A percentile compares a stretch with the other conserved stretches of the same genome.
phyloP scores from a whole-genome alignment of 2,113 vertebrate genomes.

The Cyprichromis sp. region DNA sequence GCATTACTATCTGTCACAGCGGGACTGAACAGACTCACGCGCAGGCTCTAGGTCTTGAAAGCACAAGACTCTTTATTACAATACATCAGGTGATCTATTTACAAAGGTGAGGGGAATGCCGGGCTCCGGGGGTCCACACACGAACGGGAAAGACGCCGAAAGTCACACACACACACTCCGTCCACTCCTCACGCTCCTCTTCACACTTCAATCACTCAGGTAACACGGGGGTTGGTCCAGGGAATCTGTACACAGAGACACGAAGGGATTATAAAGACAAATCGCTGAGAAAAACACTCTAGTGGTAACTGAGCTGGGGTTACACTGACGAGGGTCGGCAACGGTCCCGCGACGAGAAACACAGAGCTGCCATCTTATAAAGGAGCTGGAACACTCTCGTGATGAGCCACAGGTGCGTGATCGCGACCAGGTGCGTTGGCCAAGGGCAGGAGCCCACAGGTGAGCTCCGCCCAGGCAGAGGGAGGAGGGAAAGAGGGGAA shows the following conservation, averaged over 20 bases:
- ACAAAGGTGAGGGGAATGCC: no score
- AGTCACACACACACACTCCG: not conserved
- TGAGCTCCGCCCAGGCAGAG: not conserved
- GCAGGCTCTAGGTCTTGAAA: not conserved
- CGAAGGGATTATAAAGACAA: fast-evolving
- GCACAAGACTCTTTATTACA: not conserved
- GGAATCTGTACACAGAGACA: not conserved
- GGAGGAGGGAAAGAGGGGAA: not conserved
- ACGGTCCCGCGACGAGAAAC: not conserved
- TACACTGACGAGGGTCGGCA: not conserved
- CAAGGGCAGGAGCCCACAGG: not conserved
- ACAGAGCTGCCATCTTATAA: not conserved
- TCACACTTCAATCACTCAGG: not conserved
- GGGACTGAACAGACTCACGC: not conserved
- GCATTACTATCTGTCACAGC: not conserved
- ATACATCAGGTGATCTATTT: not conserved
- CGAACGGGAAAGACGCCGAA: no score
- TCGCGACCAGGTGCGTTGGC: not conserved
- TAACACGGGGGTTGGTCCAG: not conserved
- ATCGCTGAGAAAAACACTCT: not conserved
- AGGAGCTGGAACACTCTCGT: not conserved
- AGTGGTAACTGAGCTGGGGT: not conserved
- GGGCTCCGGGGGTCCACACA: no score
- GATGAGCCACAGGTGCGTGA: not conserved
- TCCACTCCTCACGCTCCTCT: not conserved